phyloP scores from a whole-genome alignment of 2,113 vertebrate species.

The Oryzias javanicus region DNA sequence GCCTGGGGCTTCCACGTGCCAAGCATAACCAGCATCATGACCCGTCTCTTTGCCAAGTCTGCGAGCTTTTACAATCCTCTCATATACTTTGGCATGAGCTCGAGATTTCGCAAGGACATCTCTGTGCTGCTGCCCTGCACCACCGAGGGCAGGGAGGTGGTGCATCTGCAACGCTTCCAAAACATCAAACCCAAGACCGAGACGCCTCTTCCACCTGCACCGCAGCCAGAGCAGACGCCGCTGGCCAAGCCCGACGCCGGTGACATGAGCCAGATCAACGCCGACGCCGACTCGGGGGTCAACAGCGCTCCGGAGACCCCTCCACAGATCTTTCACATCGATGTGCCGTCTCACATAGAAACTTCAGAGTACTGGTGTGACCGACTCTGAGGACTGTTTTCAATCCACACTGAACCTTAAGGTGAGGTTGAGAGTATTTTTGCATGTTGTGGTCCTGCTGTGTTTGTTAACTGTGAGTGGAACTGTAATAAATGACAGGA shows the following conservation, averaged over 20 bases:
- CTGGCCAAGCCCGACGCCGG: slow-evolving; percentile 52
- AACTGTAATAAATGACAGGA: slow-evolving; percentile 55
- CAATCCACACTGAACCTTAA: slow-evolving; percentile 34
- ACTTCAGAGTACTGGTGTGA: slow-evolving; percentile 68
- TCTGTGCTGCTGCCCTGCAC: slow-evolving; percentile 73
- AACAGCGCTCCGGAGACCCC: slow-evolving; percentile 73
- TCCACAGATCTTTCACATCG: slow-evolving; percentile 57
- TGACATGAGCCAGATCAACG: slow-evolving; percentile 27
- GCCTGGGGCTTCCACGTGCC: slow-evolving; percentile 79
- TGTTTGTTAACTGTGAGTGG: slow-evolving; percentile 33
- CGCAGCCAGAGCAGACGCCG: slow-evolving; percentile 44
- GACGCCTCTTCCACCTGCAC: not conserved
- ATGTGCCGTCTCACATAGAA: slow-evolving; percentile 63
- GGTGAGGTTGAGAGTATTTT: slow-evolving; percentile 41
- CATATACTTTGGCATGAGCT: slow-evolving; percentile 86
- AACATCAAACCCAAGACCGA: slow-evolving; percentile 76
- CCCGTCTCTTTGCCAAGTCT: slow-evolving; percentile 83
- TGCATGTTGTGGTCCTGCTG: slow-evolving; percentile 49
- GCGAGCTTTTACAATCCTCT: slow-evolving; percentile 84
- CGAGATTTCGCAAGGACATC: slow-evolving; percentile 81
- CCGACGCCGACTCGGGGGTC: slow-evolving; percentile 68
- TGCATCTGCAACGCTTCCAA: slow-evolving; percentile 78
- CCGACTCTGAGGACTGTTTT: slow-evolving; percentile 53
- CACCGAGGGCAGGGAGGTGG: slow-evolving; percentile 70
- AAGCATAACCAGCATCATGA: slow-evolving; percentile 80